A percentile compares a stretch with the other conserved stretches of the same genome.
Evolutionary conservation across 2,113 vertebrate genomes (phyloP).

Genomic region (Chamaetylas fuelleborni): DNA sequence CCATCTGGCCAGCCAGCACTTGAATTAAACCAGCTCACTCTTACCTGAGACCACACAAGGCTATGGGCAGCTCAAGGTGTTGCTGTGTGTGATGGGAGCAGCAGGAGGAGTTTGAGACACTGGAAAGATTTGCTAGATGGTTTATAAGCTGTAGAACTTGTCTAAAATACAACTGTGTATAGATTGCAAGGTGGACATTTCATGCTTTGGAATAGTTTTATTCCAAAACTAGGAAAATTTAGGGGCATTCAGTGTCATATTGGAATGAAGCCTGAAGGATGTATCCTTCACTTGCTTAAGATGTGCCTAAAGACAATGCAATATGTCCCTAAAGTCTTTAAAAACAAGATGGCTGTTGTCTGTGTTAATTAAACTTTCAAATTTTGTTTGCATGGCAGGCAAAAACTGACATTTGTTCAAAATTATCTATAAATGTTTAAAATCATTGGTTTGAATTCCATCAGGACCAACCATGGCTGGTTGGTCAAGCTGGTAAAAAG

Average conservation of each 20-base stretch:
- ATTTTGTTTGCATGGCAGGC: neutral
- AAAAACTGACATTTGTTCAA: neutral
- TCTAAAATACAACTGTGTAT: neutral
- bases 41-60: accelerated
- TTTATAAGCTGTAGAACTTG: neutral
- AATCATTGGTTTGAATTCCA: neutral
- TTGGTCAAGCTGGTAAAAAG: neutral
- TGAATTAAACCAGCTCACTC: neutral
- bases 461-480: neutral
- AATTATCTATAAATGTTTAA: neutral
- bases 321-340: neutral
- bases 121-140: neutral
- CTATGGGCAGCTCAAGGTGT: neutral
- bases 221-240: neutral
- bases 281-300: neutral
- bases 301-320: neutral
- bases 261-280: neutral
- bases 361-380: neutral
- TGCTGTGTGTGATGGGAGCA: neutral
- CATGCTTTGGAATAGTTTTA: neutral
- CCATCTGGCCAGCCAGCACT: neutral
- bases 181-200: neutral
- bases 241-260: neutral
- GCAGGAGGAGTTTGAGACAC: neutral
- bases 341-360: neutral